These are phyloP conservation scores for Periophthalmodon schlosseri DNA, from an alignment of 2,113 vertebrate genomes.

Conservation along the genomic window DNA sequence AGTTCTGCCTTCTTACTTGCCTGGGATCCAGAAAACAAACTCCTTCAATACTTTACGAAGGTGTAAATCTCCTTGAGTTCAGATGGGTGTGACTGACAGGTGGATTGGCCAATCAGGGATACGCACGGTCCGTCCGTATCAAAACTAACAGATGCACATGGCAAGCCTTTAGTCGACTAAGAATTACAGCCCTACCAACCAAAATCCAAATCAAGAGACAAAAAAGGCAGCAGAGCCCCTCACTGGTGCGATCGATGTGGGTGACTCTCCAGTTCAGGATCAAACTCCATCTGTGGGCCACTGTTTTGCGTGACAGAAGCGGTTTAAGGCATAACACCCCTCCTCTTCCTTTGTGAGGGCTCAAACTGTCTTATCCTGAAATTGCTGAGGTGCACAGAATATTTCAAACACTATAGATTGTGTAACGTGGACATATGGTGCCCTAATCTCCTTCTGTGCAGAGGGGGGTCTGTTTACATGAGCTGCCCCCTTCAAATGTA, in stretches of 20 bases:
- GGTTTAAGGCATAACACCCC: not conserved
- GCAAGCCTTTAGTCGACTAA: no score
- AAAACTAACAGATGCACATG: no score
- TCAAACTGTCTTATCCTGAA: not conserved
- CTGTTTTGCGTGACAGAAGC: conserved; percentile 1
- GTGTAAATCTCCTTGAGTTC: no score
- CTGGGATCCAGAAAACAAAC: no score
- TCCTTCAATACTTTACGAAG: no score
- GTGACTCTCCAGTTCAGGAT: not conserved
- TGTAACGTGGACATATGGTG: not conserved
- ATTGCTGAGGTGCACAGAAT: not conserved
- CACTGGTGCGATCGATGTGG: not conserved
- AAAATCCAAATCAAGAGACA: no score
- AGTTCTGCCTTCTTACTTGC: no score
- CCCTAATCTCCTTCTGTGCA: not conserved
- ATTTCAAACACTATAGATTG: conserved; percentile 3
- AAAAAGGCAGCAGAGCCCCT: no score
- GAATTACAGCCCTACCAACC: no score
- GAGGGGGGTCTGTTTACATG: not conserved
- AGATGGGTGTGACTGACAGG: no score
- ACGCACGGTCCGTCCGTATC: no score
- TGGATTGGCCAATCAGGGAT: no score
- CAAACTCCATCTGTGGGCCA: not conserved
- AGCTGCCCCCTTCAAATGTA: not conserved
- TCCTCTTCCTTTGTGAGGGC: not conserved